Percentiles rank a stretch among this genome's conserved stretches.
Evolutionary conservation across 1,140 invertebrate species (phyloP).

Genomic region (Cyclargus thomasi): DNA sequence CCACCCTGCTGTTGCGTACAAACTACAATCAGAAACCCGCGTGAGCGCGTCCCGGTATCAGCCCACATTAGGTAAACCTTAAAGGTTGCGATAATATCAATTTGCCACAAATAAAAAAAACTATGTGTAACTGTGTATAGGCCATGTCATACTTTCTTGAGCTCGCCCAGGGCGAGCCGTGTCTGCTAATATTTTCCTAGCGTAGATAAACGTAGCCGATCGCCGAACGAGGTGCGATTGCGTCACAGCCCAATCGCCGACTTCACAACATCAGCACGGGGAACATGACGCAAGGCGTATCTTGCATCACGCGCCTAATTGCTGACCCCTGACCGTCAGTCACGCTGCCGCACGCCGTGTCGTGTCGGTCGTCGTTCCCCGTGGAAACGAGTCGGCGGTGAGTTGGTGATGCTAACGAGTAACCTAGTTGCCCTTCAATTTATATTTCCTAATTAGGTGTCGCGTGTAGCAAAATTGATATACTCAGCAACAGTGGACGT

Average conservation of each 20-base stretch:
- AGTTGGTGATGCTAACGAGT: neutral
- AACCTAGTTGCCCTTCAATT: neutral
- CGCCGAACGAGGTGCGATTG: neutral
- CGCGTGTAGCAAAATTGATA: neutral
- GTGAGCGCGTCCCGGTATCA: constrained; percentile 56
- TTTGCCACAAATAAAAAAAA: neutral
- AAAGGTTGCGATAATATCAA: constrained; percentile 38
- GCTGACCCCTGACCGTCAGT: neutral
- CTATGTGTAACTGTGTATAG: neutral
- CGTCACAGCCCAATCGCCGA: neutral
- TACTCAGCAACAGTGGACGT: neutral
- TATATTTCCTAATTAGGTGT: neutral
- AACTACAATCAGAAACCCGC: constrained; percentile 39
- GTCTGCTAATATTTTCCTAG: constrained; percentile 14
- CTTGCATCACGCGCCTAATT: neutral
- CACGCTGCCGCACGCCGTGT: neutral
- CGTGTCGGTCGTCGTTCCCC: neutral
- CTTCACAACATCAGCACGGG: constrained; percentile 1
- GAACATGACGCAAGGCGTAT: constrained; percentile 8
- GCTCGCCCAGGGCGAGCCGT: neutral
- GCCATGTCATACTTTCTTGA: neutral
- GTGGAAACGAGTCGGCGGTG: constrained; percentile 4
- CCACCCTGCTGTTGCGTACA: constrained; percentile 31
- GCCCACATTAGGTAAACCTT: constrained; percentile 69
- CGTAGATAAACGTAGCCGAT: neutral